Evolutionary conservation across 2,888 invertebrate species (phyloP), one percentile per base, ranked within the genome.

Genomic region (Caradrina kadenii): DNA sequence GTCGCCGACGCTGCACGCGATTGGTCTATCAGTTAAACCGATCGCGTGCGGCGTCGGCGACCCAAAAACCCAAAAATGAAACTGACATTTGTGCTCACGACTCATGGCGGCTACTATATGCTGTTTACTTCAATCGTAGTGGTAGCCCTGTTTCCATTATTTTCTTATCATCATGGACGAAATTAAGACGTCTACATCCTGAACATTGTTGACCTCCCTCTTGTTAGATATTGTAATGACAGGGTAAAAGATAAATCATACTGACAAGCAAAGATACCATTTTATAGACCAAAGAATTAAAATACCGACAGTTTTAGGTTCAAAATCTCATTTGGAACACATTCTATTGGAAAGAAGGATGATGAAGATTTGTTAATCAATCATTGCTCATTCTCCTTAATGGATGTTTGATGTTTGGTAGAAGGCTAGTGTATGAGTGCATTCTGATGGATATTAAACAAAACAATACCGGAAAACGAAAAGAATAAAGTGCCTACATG

Each of bases 171-270:
- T 79, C 85, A 82, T 75, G 84, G 84, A 86, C 88, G 87, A 90
- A 90, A 91, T 93, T 91, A 91, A 93, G 92, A 92, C 87, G 88
- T 88, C 88, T 89, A 90, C 91, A 92, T 92, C 92, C 91, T 93
- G 90, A 90, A 86, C 86, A 87, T 80, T 84, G 86, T 86, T 91
- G 91, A 91, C 92, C 90, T 89, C 87, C 83, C 84, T 85, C 83
- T 80, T 88, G 90, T 90, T 91, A 91, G 87, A 86, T 84, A 77
- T 73, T 63, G 53, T 66, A 56, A 67, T 48, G 69, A 72, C 79
- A 80, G 79, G 85, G 81, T 84, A 83, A 83, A 84, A 82, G 86
- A 90, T 92, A 91, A 92, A 92, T 93, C 88, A 91, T 81, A 86
- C 77, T 86, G 88, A 84, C 87, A 82, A 60, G 59, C 50, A 58